These are phyloP conservation scores for Tinea trinotella DNA, from an alignment of 2,888 invertebrate genomes.

Conservation along the genomic window DNA sequence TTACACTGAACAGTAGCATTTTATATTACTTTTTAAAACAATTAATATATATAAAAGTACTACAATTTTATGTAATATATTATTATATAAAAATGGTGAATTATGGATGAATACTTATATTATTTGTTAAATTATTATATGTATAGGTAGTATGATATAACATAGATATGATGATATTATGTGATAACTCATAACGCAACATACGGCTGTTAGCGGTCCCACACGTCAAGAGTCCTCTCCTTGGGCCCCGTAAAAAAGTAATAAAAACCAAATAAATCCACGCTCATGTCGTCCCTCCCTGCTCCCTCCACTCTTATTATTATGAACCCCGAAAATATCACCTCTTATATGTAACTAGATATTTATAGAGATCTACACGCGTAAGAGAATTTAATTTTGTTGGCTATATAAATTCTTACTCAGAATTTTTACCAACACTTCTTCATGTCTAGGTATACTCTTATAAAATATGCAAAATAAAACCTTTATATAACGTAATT, in stretches of 20 bases:
- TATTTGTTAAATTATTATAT: background rate
- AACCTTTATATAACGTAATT: too few species aligned
- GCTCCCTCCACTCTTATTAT: conserved; percentile 17
- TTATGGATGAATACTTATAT: background rate
- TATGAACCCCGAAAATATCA: conserved; percentile 21
- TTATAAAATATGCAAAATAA: too few species aligned
- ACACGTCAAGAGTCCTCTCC: conserved; percentile 31
- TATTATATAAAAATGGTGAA: too few species aligned
- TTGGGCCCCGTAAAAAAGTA: conserved; percentile 62
- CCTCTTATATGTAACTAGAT: conserved; percentile 15
- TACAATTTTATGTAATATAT: too few species aligned
- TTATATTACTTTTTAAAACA: background rate
- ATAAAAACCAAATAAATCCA: conserved; percentile 68
- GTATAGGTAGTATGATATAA: background rate
- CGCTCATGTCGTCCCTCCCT: conserved; percentile 14
- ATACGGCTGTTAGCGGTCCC: conserved; percentile 35
- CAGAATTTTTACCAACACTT: background rate
- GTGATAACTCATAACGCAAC: conserved; percentile 15
- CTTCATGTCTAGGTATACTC: too few species aligned
- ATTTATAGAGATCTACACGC: conserved; percentile 4
- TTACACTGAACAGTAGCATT: too few species aligned
- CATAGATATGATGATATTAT: background rate
- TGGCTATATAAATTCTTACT: background rate
- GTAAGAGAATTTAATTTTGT: conserved; percentile 2
- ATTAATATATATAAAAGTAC: too few species aligned